Conservation (phyloP, 1,140 invertebrate species). For the Zaprionus camerounensis region DNA sequence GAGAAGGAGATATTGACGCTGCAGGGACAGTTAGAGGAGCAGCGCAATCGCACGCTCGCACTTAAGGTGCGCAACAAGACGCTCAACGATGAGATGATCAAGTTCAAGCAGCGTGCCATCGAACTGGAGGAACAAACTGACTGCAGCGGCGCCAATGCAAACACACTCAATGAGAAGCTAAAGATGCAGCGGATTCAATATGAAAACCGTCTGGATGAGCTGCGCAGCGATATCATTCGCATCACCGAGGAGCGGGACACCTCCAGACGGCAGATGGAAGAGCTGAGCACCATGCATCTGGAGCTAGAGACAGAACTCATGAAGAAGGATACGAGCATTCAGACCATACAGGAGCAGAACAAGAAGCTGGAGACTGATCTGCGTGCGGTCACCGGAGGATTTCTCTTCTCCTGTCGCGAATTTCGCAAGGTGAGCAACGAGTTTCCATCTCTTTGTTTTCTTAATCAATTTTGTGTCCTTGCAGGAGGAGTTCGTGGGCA, state of each 20-base stretch:
- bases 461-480: background rate
- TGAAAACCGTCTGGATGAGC: conserved; percentile 82
- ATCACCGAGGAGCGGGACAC: conserved; percentile 60
- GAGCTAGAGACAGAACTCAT: conserved; percentile 53
- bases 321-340: conserved; percentile 52
- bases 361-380: conserved; percentile 74
- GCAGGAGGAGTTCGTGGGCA: conserved; percentile 78
- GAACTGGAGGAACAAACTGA: conserved; percentile 71
- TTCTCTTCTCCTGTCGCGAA: conserved; percentile 78
- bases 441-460: background rate
- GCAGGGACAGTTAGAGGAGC: conserved; percentile 84
- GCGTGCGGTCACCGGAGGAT: conserved; percentile 72
- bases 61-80: conserved; percentile 81
- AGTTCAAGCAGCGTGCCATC: conserved; percentile 60
- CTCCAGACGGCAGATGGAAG: conserved; percentile 54
- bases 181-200: conserved; percentile 65
- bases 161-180: conserved; percentile 68
- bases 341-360: conserved; percentile 40
- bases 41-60: conserved; percentile 66
- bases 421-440: conserved; percentile 66
- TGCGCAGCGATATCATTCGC: conserved; percentile 85
- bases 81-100: conserved; percentile 71
- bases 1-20: conserved; percentile 85
- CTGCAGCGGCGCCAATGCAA: conserved; percentile 60
- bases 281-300: conserved; percentile 64